Evolutionary conservation across 2,888 invertebrate genomes (phyloP), one percentile per base, ranked within the genome.

Genomic region (Meteorus cinctellus): DNA sequence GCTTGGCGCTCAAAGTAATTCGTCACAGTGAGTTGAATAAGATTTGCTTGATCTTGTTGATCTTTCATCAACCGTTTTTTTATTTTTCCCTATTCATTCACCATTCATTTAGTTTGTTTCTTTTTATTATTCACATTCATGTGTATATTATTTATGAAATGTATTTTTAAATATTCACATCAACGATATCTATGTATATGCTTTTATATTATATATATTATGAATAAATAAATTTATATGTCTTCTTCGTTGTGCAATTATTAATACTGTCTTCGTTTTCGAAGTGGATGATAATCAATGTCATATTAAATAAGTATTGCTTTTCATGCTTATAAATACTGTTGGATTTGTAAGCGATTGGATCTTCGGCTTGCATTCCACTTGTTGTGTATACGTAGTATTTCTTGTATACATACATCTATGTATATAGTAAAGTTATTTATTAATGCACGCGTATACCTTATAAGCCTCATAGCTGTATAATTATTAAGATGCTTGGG

Each of bases 1-100:
- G 45, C 68, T 71, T 65, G 59, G 51, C 67, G 29, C 76, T 66
- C 59, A 34, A 75, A 67, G 24, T 74, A 72, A 77, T 79, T 78
- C 60, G 76, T 79, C 72, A 77, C 63, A 66, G 36, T 74, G 41
- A 41, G n/a, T 16, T 65, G 48, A 73, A 67, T 36, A 60, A 74
- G 48, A 67, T 68, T 68, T 70, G 24, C 60, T 70, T 14, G 19
- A 34, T 36, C 27, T 27, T 14, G 34, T 41, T 60, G 60, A 31
- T 70, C 60, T 70, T 34, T 41, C n/a, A 4, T 34, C 70, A 60
- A 36, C 59, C 59, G 16, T 59, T 60, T 24, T 59, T 60, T 60
- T 68, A 12, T 27, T 41, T 41, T 41, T 2, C 34, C 34, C 34
- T 34, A 34, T 34, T 34, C 34, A 34, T 41, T 41, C 24, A 41